Base-by-base conservation (phyloP, 2,113 vertebrate genomes). In the Amphilophus citrinellus region DNA sequence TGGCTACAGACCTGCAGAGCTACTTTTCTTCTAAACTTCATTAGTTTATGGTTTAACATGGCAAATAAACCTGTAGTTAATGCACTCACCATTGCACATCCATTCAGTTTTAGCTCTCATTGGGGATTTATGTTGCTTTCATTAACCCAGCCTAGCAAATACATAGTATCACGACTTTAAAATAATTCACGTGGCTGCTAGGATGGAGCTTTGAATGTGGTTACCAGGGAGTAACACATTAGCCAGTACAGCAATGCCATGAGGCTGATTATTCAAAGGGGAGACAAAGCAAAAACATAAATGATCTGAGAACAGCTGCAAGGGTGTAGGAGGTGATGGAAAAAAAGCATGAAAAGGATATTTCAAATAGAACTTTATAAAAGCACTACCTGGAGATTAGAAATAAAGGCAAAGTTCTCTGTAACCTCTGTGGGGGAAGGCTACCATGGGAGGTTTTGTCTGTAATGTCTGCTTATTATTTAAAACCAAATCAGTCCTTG, bases 21-120 rank as follows among this genome's bases (percentile, higher is more conserved):
- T 22, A 39, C 84, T 89, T 88, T 79, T 53, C 79, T 86, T 82
- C 71, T 61, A 27, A 73, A 84, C 80, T 20, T 87, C 60, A 87
- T 83, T 82, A 76, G 71, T 79, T 92, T 84, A 83, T 30, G 57
- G 79, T 84, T 77, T 37, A 13, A 78, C 83, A 79, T 87, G 53
- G 63, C 79, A 75, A 86, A 91, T 86, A 82, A 87, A 89, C 71
- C 73, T 39, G 30, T 3, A 77, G 65, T 75, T 59, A 84, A 88
- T 83, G 61, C 82, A 71, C 80, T 85, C 75, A 39, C 37, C 17
- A 37, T 35, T 39, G 39, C 42, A 39, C 75, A 65, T 80, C 87
- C 2, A 14, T 62, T 84, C 56, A 44, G 35, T 11, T 85, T 75
- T 32, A 32, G 30, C 87, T 82, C 79, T 66, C 61, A 35, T 9